Evolutionary conservation across 2,113 vertebrate genomes (phyloP).

Genomic region (Coracopsis vasa): DNA sequence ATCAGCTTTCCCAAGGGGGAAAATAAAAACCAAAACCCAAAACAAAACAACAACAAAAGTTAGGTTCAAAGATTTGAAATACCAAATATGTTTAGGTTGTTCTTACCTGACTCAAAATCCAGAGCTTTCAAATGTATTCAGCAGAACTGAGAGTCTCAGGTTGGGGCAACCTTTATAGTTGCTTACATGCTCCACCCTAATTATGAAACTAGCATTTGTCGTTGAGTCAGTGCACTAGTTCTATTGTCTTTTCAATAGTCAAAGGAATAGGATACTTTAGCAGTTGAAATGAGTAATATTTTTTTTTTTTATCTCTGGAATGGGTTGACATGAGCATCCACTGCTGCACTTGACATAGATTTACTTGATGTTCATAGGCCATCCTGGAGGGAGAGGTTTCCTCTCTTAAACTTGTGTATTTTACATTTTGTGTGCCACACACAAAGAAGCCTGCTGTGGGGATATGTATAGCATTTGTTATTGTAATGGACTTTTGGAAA

Average conservation of each 20-base stretch:
- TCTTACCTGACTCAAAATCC: slow-evolving; percentile 37
- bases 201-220: slow-evolving; percentile 52
- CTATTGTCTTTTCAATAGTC: background rate
- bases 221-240: slow-evolving; percentile 35
- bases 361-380: background rate
- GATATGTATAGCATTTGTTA: background rate
- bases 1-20: background rate
- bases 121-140: background rate
- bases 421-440: background rate
- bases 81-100: background rate
- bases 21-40: background rate
- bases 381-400: background rate
- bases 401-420: background rate
- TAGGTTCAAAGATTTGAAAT: background rate
- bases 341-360: background rate
- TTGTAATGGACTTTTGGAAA: background rate
- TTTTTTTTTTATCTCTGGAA: background rate
- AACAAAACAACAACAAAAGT: background rate
- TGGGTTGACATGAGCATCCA: background rate
- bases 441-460: background rate
- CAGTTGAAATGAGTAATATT: background rate
- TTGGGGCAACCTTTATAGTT: slow-evolving; percentile 50
- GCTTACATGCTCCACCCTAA: slow-evolving; percentile 52
- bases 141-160: background rate
- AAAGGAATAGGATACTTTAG: background rate